Evolutionary conservation across 2,888 invertebrate species (phyloP).

Genomic region (Papilio protenor): DNA sequence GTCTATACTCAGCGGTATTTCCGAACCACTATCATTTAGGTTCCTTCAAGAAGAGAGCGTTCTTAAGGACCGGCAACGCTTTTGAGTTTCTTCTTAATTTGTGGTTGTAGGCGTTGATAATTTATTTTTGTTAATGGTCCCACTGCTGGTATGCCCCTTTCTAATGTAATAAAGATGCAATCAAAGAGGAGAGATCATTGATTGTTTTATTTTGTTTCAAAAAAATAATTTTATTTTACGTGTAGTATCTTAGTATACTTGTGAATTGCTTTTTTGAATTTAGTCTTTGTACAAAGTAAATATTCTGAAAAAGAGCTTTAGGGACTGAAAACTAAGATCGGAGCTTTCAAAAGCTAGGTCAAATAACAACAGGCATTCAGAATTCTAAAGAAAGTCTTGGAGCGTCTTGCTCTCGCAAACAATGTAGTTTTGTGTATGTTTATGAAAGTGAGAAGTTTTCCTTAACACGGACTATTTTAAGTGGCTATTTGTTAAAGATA

Average conservation of each 20-base stretch:
- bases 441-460: slow-evolving; percentile 6
- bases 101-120: too few species aligned
- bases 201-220: too few species aligned
- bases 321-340: background rate
- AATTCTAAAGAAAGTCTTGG: slow-evolving; percentile 26
- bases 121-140: too few species aligned
- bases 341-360: slow-evolving; percentile 13
- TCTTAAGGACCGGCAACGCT: too few species aligned
- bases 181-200: background rate
- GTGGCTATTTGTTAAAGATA: slow-evolving; percentile 25
- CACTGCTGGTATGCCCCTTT: too few species aligned
- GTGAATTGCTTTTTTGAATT: too few species aligned
- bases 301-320: background rate
- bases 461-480: background rate
- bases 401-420: slow-evolving; percentile 6
- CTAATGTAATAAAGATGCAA: background rate
- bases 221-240: too few species aligned
- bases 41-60: too few species aligned
- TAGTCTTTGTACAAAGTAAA: background rate
- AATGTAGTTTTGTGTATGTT: slow-evolving; percentile 14
- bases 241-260: too few species aligned
- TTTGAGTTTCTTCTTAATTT: too few species aligned
- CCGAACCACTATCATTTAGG: too few species aligned
- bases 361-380: slow-evolving; percentile 26
- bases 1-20: too few species aligned